These are phyloP conservation scores for Hippocampus abdominalis DNA, from an alignment of 2,113 vertebrate species.

Conservation along the genomic window DNA sequence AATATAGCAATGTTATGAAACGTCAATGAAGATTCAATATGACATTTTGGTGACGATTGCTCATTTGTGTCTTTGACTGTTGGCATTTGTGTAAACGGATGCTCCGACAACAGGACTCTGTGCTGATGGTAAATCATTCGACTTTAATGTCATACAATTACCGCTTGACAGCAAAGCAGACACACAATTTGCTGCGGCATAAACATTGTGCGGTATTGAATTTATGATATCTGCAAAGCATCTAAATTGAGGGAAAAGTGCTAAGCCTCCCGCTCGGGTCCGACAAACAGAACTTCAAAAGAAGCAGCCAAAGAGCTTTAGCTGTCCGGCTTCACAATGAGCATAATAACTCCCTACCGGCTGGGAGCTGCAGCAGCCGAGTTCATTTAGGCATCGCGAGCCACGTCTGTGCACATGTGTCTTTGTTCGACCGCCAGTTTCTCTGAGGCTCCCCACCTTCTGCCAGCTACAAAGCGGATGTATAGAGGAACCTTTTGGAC, in stretches of 20 bases:
- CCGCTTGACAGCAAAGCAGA: slow-evolving; percentile 8
- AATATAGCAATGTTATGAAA: background rate
- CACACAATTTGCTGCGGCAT: slow-evolving; percentile 13
- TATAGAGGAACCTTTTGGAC: slow-evolving; percentile 68
- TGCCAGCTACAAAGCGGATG: slow-evolving; percentile 66
- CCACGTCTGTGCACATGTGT: slow-evolving; percentile 69
- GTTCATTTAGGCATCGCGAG: slow-evolving; percentile 66
- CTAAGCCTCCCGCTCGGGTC: slow-evolving; percentile 66
- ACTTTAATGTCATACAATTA: slow-evolving; percentile 10
- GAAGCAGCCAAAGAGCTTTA: slow-evolving; percentile 71
- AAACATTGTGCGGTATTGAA: slow-evolving; percentile 33
- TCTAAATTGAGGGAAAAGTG: slow-evolving; percentile 57
- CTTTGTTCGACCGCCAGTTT: slow-evolving; percentile 64
- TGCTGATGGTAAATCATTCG: slow-evolving; percentile 3
- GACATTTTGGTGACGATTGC: background rate
- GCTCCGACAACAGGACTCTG: slow-evolving; percentile 11
- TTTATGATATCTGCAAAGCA: slow-evolving; percentile 36
- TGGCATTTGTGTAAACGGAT: slow-evolving; percentile 31
- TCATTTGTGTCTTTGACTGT: slow-evolving; percentile 24
- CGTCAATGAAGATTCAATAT: background rate
- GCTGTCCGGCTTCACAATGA: slow-evolving; percentile 67
- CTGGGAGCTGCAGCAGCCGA: slow-evolving; percentile 68
- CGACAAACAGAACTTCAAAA: slow-evolving; percentile 76
- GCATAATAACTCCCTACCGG: slow-evolving; percentile 69
- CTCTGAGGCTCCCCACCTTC: slow-evolving; percentile 60